Conservation (phyloP, 2,797 vertebrate species). For the Martes flavigula region DNA sequence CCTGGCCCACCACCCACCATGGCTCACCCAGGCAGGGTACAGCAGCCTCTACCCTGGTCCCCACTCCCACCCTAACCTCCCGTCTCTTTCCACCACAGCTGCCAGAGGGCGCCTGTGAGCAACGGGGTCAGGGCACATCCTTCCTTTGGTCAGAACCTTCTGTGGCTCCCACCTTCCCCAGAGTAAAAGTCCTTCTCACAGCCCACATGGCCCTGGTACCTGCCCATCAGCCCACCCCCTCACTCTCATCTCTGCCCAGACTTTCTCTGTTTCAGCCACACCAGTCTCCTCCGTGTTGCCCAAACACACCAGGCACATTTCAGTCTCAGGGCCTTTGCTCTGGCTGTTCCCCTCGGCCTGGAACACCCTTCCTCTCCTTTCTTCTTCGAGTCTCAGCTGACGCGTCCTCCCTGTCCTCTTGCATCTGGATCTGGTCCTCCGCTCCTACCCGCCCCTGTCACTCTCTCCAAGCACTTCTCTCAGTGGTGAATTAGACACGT, state of each 20-base stretch:
- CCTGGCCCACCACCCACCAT: no score
- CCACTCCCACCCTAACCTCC: neutral
- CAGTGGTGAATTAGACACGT: neutral
- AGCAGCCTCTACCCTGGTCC: neutral
- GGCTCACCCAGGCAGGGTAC: neutral
- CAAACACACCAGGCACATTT: neutral
- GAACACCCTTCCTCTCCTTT: neutral
- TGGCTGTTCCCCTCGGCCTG: neutral
- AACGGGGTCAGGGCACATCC: neutral
- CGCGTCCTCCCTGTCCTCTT: neutral
- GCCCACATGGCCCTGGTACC: neutral
- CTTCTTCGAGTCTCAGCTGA: neutral
- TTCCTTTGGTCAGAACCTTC: neutral
- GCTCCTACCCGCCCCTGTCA: rapidly evolving
- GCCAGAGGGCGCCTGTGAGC: neutral
- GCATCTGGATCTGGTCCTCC: neutral
- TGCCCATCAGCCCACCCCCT: neutral
- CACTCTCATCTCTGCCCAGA: neutral
- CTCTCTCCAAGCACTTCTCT: neutral
- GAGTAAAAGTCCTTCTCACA: neutral
- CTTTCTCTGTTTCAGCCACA: neutral
- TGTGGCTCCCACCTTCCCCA: neutral
- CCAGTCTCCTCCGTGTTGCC: neutral
- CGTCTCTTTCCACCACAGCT: neutral
- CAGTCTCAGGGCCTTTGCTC: neutral